Base-by-base conservation (phyloP, 1,140 invertebrate genomes). In the Helicoverpa zea region DNA sequence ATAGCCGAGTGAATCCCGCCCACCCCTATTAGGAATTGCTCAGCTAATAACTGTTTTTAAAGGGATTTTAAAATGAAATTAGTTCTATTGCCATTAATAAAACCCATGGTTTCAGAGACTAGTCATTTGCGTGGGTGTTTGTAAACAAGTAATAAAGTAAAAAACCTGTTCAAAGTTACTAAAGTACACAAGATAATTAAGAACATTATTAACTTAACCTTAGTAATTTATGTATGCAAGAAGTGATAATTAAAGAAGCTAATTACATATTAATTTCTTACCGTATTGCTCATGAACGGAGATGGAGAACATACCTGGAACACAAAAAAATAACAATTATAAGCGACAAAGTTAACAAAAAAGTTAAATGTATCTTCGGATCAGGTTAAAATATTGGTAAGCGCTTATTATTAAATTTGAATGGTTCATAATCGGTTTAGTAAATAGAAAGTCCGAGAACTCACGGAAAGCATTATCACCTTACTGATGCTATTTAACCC, bases 11-110 rank as follows among this genome's bases (percentile, higher is more conserved):
- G 74, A 79, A 68, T 70, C 70, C 83, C 86, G 83, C 84, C 87
- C 86, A 84, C 78, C 84, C 87, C 86, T 87, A 87, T 88, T 88
- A 88, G 86, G 84, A 68, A 83, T 83, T 63, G 85, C 78, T 74
- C 51, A 78, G 82, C 68, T 88, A 89, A 87, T 89, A 87, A 86
- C 86, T 84, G 83, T 85, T 86, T 86, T 87, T 84, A 83, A 74
- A 86, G 54, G 68, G 73, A 83, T 81, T 87, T 84, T 80, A 80
- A 85, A 81, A 79, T 81, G 77, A 75, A 84, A 81, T 83, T 80
- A 73, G 66, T 83, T 80, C 75, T 68, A 79, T 68, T 54, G 76
- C 51, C 47, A 14, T 68, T 56, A 78, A 54, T 61, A 72, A 56
- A 58, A 16, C 5, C n/a, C 35, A 9, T 47, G 54, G 16, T 43